Base-by-base conservation (phyloP, 2,888 invertebrate species). In the Polymixis lichenea region DNA sequence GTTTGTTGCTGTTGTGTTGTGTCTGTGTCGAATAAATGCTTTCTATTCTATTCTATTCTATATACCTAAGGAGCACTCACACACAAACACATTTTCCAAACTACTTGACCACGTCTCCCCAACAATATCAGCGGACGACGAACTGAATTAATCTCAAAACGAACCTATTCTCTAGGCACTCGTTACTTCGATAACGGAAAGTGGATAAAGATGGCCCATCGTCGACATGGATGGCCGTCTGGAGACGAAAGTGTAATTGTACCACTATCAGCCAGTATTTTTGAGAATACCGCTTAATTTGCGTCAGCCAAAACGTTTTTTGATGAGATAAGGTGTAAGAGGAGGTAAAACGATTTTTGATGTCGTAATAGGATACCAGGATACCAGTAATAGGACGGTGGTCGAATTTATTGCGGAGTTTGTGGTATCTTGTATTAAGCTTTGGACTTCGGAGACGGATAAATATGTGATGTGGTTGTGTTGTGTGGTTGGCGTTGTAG, bases 151-250 rank as follows among this genome's bases (percentile, higher is more conserved):
- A 85, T 80, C 77, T 78, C 72, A 75, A 83, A 89, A 74, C 61
- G 83, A 78, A 66, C 68, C 69, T 84, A 89, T 87, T 86, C 92
- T 88, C 91, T 78, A 83, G 88, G 56, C 82, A 80, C 87, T 89
- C 89, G 89, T 93, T 92, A 91, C 87, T 86, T 83, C 82, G 85
- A 83, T 87, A 87, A 80, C 86, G 84, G 85, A 88, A 87, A 89
- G 82, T 82, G 81, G 86, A 88, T 85, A 85, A 86, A 89, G 89
- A 91, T 91, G 89, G 85, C 79, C 71, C 75, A 88, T 88, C 82
- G 86, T 77, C 85, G 86, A 77, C 80, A 88, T 89, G 80, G 85
- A 89, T 89, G 80, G 87, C 78, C 82, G 89, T 73, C 87, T 65
- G 13, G 89, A 88, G 90, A 89, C 86, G 83, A 58, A 73, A 80